These are phyloP conservation scores for Cassiopea andromeda DNA, from an alignment of 30 jellyfish, hydroid and myxozoan species.

Conservation along the genomic window DNA sequence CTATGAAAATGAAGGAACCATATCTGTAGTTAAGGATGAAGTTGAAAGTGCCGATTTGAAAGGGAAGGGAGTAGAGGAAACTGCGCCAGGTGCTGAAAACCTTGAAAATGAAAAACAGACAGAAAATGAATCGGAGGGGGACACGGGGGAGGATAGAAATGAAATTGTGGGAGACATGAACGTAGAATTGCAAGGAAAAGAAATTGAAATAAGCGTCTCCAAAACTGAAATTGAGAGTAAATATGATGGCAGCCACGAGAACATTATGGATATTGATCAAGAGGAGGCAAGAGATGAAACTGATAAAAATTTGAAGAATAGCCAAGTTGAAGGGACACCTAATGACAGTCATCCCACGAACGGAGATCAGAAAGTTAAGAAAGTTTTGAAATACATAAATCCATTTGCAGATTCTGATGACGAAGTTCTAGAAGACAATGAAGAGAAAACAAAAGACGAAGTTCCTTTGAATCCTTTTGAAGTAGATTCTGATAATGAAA, in stretches of 20 bases:
- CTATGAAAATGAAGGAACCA: neutral
- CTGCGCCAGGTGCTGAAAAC: neutral
- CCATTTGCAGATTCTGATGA: slow-evolving; percentile 79
- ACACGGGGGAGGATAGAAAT: neutral
- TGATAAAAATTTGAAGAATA: neutral
- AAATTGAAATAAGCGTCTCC: neutral
- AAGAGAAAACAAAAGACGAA: neutral
- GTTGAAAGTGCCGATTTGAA: neutral
- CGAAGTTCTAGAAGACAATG: slow-evolving; percentile 36
- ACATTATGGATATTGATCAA: slow-evolving; percentile 6
- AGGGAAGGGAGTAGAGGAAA: neutral
- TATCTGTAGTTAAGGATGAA: neutral
- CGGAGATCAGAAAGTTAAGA: slow-evolving; percentile 4
- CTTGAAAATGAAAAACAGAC: neutral
- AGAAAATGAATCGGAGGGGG: neutral
- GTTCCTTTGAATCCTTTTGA: slow-evolving; percentile 54
- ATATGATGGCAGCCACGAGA: neutral
- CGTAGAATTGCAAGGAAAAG: neutral
- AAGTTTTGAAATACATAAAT: slow-evolving; percentile 65
- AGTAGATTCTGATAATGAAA: slow-evolving; percentile 6
- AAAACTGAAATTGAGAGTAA: slow-evolving; percentile 1
- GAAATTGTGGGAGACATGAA: neutral
- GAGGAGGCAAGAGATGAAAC: slow-evolving; percentile 34
- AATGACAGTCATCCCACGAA: neutral
- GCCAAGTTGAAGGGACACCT: neutral